A percentile compares a stretch with the other conserved stretches of the same genome.
These are phyloP conservation scores for Pantala flavescens DNA, from an alignment of 1,140 invertebrate genomes.

Conservation along the genomic window DNA sequence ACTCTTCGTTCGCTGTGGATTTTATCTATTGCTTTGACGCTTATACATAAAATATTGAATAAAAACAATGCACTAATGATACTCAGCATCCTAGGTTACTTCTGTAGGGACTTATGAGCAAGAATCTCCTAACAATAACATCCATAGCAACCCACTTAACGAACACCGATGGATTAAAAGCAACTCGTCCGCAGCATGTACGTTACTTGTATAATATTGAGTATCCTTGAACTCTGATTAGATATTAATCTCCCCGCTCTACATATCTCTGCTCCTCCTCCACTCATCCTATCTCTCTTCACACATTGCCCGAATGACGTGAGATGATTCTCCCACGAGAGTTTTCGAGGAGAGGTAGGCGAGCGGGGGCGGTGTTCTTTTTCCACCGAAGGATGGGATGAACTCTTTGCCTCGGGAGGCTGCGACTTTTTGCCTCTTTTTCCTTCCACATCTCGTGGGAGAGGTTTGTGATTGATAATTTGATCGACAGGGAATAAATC, in stretches of 20 bases:
- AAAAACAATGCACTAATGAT: no score
- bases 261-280: neutral
- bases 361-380: neutral
- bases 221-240: no score
- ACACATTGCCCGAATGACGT: neutral
- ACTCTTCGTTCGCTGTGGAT: no score
- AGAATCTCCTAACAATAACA: no score
- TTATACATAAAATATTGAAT: no score
- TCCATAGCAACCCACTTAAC: no score
- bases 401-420: neutral
- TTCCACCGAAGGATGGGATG: neutral
- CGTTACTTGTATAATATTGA: no score
- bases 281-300: neutral
- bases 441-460: neutral
- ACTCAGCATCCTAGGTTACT: no score
- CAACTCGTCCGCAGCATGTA: no score
- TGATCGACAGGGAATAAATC: constrained; percentile 9
- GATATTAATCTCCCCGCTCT: neutral
- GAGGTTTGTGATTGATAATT: constrained; percentile 2
- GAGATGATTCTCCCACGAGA: neutral
- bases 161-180: no score
- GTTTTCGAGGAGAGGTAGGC: neutral
- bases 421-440: neutral
- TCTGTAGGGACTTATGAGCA: no score
- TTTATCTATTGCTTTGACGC: no score